Evolutionary conservation across 2,113 vertebrate species (phyloP).

Genomic region (Phalacrocorax aristotelis): DNA sequence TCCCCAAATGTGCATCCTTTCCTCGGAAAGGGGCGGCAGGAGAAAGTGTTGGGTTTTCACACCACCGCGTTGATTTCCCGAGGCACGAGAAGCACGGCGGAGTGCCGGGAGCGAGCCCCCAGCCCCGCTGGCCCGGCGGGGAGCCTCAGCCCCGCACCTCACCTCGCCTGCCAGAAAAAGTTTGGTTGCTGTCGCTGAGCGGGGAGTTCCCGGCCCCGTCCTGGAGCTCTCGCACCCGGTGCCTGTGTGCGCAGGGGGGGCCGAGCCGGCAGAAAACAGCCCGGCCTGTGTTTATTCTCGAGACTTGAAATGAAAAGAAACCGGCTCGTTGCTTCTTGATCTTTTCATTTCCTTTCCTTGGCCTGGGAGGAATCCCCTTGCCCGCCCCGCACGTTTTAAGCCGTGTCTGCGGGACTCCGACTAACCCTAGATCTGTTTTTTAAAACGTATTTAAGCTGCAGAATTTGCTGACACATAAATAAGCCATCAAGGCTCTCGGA

Average conservation of each 20-base stretch:
- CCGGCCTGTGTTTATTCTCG: not conserved
- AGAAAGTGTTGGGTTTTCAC: not conserved
- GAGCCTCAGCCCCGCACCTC: not conserved
- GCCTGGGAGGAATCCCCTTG: not conserved
- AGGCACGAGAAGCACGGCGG: not conserved
- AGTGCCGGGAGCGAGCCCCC: not conserved
- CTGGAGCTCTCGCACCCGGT: not conserved
- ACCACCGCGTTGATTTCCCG: not conserved
- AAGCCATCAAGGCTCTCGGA: slow-evolving; percentile 63
- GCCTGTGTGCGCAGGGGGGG: not conserved
- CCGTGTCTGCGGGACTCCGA: not conserved
- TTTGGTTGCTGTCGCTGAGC: not conserved
- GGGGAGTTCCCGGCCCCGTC: not conserved
- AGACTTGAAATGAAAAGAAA: not conserved
- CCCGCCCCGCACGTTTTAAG: not conserved
- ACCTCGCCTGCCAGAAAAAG: not conserved
- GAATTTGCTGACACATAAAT: slow-evolving; percentile 62
- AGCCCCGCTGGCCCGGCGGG: too few relatives aligned
- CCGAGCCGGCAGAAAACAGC: not conserved
- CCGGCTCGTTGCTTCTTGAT: not conserved
- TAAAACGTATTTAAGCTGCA: slow-evolving; percentile 38
- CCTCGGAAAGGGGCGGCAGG: not conserved
- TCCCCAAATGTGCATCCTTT: not conserved
- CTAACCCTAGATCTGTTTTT: slow-evolving; percentile 11
- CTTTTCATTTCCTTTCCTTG: slow-evolving; percentile 20